Base-by-base conservation (phyloP, 2,888 invertebrate species). In the Dermolepida albohirtum region DNA sequence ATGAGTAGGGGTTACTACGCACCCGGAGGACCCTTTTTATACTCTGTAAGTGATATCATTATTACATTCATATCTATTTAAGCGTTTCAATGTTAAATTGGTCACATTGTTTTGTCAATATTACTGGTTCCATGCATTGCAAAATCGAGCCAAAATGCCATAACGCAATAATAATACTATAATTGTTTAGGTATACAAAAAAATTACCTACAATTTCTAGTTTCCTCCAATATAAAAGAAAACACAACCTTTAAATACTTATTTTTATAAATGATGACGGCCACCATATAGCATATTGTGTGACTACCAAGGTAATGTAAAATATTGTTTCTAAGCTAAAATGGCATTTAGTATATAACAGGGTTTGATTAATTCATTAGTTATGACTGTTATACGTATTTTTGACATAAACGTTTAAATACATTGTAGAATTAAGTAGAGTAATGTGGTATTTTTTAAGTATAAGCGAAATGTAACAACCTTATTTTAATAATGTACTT, bases 1-100 rank as follows among this genome's bases (percentile, higher is more conserved):
- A 79, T 77, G 76, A 77, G 78, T 70, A 77, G 77, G 71, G 79
- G 76, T 70, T 81, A 78, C 70, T 78, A 77, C 71, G 76, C 77
- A 69, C 72, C 78, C 64, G 77, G 78, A 64, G 76, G 78, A 71
- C 79, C 79, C 64, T 81, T 81, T 74, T 71, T 80, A 69, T 81
- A 76, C 67, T 77, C 77, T 80, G 81, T 81, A 74, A 77, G 80
- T 75, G 43, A 49, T 29, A 6, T 22, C 1, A 22, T 4, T 22
- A 22, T 2, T 2, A 22, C 22, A 22, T 22, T 22, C 34, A 1
- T 34, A 34, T 34, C 10, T 34, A 6, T 34, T 34, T 10, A 34
- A 34, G 6, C 6, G 4, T 14, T 59, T 27, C 44, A n/a, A 51
- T 43, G 16, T 22, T 64, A 14, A 64, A 51, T 5, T 50, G 5